Base-by-base conservation (phyloP, 2,797 vertebrate genomes). In the Moxostoma hubbsi region DNA sequence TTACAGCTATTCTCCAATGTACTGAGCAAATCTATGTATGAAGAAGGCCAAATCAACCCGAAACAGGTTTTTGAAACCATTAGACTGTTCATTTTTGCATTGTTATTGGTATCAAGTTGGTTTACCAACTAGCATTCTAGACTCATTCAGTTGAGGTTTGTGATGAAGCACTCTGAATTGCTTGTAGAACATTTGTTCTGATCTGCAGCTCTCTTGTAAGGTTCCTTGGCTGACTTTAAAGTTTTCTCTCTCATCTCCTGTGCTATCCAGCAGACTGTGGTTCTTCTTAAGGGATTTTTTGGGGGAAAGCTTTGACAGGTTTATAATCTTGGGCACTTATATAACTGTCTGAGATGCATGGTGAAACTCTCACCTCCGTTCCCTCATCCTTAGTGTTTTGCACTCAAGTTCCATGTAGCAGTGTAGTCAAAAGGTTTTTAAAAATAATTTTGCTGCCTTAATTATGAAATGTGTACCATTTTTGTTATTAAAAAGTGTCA, bases 11-110 rank as follows among this genome's bases (percentile, higher is more conserved):
- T 9, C 50, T 78, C 43, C 58, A 71, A 36, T 65, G 12, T 10
- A 43, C 53, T 43, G 10, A 65, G 53, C 9, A 65, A 57, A 79
- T 59, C 61, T 66, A 73, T 59, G 69, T 15, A 54, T 71, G 43
- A 45, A 63, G 49, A 36, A 36, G 36, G 36, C 36, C 36, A 36
- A 36, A 36, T 36, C 36, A 49, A 36, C 3, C 36, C 36, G 3
- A 36, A 4, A 43, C 7, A 54, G 49, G 36, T 63, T 46, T 61
- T 45, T 59, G 18, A 59, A 59, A 55, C 49, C 4, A 54, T 16
- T 54, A 9, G 8, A 24, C 24, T 24, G 24, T 51, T 77, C 47
- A 53, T 15, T 70, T 53, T 6, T 16, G 47, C 9, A 5, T 3
- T 36, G 36, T 36, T 36, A 36, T 36, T 36, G 36, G 36, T 36